These are phyloP conservation scores for Fissipunctia ypsillon DNA, from an alignment of 2,888 invertebrate genomes.

Conservation along the genomic window DNA sequence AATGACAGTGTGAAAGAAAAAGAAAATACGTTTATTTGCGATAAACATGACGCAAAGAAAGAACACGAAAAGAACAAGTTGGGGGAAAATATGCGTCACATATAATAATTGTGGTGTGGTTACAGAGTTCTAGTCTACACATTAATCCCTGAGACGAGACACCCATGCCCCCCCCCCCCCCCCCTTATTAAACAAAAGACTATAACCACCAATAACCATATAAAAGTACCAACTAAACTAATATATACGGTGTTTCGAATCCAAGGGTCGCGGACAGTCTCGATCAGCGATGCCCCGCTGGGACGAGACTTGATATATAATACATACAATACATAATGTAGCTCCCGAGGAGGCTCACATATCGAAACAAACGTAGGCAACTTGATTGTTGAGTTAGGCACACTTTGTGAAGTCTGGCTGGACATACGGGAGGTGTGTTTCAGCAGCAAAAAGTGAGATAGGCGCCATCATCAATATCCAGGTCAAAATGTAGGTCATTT, in stretches of 20 bases:
- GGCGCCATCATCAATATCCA: too few species aligned
- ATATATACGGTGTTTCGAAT: slow-evolving; percentile 3
- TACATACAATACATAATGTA: slow-evolving; percentile 38
- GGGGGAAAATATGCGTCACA: too few species aligned
- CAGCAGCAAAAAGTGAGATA: slow-evolving; percentile 1
- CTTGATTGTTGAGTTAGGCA: slow-evolving; percentile 65
- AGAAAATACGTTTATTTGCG: too few species aligned
- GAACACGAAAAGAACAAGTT: too few species aligned
- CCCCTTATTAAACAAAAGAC: too few species aligned
- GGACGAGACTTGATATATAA: slow-evolving; percentile 43
- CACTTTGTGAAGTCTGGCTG: slow-evolving; percentile 47
- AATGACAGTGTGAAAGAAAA: too few species aligned
- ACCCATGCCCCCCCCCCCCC: too few species aligned
- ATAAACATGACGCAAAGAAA: too few species aligned
- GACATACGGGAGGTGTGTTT: slow-evolving; percentile 29
- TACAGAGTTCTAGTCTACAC: too few species aligned
- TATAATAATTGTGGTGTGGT: too few species aligned
- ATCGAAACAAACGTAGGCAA: slow-evolving; percentile 61
- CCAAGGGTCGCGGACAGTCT: slow-evolving; percentile 43
- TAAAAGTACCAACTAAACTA: slow-evolving; percentile 4
- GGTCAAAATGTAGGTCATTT: too few species aligned
- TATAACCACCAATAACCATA: neutral
- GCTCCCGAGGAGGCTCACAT: slow-evolving; percentile 46
- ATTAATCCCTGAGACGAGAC: too few species aligned
- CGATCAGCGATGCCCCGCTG: slow-evolving; percentile 42